Evolutionary conservation across 1,140 invertebrate genomes (phyloP).

Genomic region (Aporrectodea caliginosa): DNA sequence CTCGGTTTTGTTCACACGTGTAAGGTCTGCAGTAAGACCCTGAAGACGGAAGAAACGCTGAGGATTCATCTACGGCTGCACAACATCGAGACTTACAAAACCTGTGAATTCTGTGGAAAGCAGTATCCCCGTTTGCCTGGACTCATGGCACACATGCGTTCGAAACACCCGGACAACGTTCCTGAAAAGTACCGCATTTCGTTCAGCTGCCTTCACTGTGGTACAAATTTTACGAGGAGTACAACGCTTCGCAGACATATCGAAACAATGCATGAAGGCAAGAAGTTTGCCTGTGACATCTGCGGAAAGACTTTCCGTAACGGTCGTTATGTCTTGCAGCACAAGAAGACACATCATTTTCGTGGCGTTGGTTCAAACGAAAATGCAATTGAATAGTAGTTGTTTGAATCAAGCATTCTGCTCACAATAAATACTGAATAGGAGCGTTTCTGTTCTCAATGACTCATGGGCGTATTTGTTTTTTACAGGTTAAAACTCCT

Average conservation of each 20-base stretch:
- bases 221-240: background rate
- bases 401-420: too few species aligned
- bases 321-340: background rate
- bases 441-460: too few species aligned
- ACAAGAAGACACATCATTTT: constrained; percentile 12
- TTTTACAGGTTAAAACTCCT: too few species aligned
- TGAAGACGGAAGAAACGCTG: constrained; percentile 4
- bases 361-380: too few species aligned
- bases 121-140: background rate
- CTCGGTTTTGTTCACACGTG: constrained; percentile 5
- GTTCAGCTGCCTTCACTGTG: constrained; percentile 3
- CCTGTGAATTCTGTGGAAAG: constrained; percentile 7
- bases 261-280: background rate
- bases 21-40: constrained; percentile 6
- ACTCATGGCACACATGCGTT: constrained; percentile 6
- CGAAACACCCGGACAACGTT: constrained; percentile 1
- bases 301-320: constrained; percentile 4
- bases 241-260: background rate
- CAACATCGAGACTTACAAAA: background rate
- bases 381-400: too few species aligned
- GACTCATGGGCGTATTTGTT: too few species aligned
- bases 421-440: too few species aligned
- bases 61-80: constrained; percentile 1
- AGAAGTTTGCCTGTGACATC: background rate
- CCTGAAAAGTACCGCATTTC: constrained; percentile 1